Conservation (phyloP, 1,140 invertebrate species). For the Brachystomella parvula region DNA sequence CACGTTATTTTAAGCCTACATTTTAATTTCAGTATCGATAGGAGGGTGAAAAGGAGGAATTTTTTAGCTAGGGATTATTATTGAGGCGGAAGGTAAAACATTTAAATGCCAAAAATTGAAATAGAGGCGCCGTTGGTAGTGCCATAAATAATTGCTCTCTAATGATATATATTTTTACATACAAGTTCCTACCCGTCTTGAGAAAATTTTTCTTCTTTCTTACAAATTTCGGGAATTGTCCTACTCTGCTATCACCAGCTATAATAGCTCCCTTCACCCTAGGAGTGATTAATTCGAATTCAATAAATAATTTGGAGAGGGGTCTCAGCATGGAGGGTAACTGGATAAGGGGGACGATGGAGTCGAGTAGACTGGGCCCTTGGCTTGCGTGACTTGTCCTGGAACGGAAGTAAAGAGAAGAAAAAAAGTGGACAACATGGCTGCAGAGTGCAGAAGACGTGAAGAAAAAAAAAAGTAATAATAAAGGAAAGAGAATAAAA, state of each 20-base stretch:
- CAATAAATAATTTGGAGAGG: conserved; percentile 4
- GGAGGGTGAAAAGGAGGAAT: too few species aligned
- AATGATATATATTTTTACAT: not conserved
- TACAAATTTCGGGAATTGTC: too few species aligned
- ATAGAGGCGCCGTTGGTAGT: too few species aligned
- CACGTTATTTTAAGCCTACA: too few species aligned
- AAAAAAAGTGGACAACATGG: conserved; percentile 37
- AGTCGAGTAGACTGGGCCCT: conserved; percentile 16
- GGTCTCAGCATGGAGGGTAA: not conserved
- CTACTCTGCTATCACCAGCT: not conserved
- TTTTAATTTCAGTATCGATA: too few species aligned
- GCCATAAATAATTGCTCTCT: not conserved
- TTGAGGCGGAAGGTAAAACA: too few species aligned
- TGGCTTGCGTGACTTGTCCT: conserved; percentile 30
- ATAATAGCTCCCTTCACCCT: not conserved
- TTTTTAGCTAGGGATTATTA: too few species aligned
- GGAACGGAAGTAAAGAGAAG: conserved; percentile 30
- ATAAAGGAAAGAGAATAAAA: not conserved
- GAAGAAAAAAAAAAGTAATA: conserved; percentile 1
- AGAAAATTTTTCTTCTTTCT: too few species aligned
- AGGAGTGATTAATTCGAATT: not conserved
- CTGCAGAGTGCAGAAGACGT: conserved; percentile 16
- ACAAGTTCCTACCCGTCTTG: not conserved
- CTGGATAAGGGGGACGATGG: conserved; percentile 9
- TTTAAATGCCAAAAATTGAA: too few species aligned